Evolutionary conservation across 2,113 vertebrate genomes (phyloP).

Genomic region (Pachyramphus minor): DNA sequence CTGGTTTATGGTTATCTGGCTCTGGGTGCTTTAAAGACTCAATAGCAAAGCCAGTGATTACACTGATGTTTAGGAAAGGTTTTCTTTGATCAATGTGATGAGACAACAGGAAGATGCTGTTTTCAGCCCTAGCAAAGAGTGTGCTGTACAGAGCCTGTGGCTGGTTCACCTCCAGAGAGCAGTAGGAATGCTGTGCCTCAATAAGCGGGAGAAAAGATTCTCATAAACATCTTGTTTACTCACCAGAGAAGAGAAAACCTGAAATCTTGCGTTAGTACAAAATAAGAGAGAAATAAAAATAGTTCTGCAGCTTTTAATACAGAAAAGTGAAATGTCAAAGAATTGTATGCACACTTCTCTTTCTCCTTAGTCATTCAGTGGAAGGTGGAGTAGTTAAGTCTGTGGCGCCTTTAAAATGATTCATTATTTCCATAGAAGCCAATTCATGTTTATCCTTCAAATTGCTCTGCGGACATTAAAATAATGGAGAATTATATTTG

Average conservation of each 20-base stretch:
- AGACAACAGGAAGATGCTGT: background rate
- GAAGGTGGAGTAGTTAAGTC: constrained; percentile 42
- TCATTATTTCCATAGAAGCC: constrained; percentile 64
- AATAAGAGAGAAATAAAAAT: background rate
- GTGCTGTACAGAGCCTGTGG: background rate
- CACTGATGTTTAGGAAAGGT: background rate
- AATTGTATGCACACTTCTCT: background rate
- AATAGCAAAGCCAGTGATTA: background rate
- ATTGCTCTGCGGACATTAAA: constrained; percentile 49
- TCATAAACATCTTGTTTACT: background rate
- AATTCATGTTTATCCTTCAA: constrained; percentile 55
- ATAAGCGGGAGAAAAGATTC: background rate
- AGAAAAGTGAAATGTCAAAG: background rate
- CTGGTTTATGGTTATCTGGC: background rate
- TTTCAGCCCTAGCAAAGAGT: background rate
- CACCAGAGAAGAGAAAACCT: background rate
- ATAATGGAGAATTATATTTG: constrained; percentile 66
- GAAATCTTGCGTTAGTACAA: background rate
- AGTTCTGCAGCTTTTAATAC: background rate
- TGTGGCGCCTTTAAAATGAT: constrained; percentile 56
- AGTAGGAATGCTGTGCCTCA: background rate
- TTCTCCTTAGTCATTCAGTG: constrained; percentile 38
- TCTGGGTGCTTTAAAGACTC: background rate
- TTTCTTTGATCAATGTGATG: background rate
- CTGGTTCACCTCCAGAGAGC: background rate